Evolutionary conservation across 2,113 vertebrate genomes (phyloP), one percentile per base, ranked within the genome.

Genomic region (Ameiurus melas): DNA sequence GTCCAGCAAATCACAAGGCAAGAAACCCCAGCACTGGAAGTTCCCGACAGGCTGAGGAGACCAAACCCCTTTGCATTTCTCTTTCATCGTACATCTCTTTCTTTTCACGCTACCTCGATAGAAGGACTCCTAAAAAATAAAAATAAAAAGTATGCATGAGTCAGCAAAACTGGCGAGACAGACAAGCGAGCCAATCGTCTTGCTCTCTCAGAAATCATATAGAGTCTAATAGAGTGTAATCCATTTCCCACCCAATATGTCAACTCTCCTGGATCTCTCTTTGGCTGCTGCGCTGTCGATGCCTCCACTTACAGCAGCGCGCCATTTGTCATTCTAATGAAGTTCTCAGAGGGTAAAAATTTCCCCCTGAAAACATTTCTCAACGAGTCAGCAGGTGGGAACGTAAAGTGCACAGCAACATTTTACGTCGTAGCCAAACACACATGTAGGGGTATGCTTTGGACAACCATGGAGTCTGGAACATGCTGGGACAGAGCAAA

Each of bases 291-390:
- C 91, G 91, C 91, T 93, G 94, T 94, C 93, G 94, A 96, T 94
- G 94, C 94, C 93, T 92, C 91, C 94, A 94, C 93, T 95, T 92
- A 94, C 93, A 93, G 93, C 92, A 94, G 93, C 90, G 87, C 89
- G 91, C 94, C 94, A 95, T 96, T 95, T 94, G 94, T 95, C 95
- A 95, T 95, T 95, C 93, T 95, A 95, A 96, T 95, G 93, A 95
- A 94, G 94, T 94, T 94, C 93, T 94, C 94, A 90, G 92, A 94
- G 93, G 93, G 93, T 92, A 90, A 95, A 94, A 94, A 94, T 92
- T 92, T 93, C 92, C 93, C 92, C 92, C 84, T 55, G 92, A 91
- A 93, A 95, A 94, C 94, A 95, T 95, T 95, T 92, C 92, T 95
- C 94, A 94, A 92, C 92, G 92, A 94, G 94, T 94, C 94, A 94